These are phyloP conservation scores for Drosophila asahinai DNA, from an alignment of 1,140 invertebrate genomes.

Conservation along the genomic window DNA sequence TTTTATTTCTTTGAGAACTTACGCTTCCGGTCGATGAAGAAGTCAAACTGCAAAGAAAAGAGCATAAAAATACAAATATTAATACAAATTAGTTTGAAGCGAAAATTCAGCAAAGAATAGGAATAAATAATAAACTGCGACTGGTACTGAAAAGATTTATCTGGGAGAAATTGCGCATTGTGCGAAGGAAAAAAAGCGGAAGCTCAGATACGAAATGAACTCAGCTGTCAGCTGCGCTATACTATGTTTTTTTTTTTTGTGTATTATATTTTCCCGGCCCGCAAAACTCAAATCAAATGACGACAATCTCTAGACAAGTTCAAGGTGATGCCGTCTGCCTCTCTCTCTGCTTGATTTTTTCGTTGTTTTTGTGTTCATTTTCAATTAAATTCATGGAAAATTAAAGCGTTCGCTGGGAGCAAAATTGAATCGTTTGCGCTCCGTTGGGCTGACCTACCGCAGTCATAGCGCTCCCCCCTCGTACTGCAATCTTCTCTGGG, in stretches of 20 bases:
- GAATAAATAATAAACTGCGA: constrained; percentile 13
- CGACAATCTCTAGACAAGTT: constrained; percentile 62
- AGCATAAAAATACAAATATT: constrained; percentile 34
- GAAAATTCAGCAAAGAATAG: constrained; percentile 37
- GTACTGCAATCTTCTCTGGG: constrained; percentile 55
- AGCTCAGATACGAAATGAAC: constrained; percentile 48
- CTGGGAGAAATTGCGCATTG: constrained; percentile 71
- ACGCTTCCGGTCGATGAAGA: constrained; percentile 60
- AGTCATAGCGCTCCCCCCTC: constrained; percentile 23
- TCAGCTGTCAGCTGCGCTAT: constrained; percentile 7
- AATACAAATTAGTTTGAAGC: constrained; percentile 49
- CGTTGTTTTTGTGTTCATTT: constrained; percentile 48
- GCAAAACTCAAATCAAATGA: constrained; percentile 40
- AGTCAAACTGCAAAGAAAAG: constrained; percentile 50
- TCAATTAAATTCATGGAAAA: constrained; percentile 72
- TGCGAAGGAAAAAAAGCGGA: constrained; percentile 48
- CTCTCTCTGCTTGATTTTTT: constrained; percentile 6
- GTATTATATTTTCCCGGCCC: constrained; percentile 23
- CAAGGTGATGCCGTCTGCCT: constrained; percentile 57
- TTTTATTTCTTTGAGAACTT: constrained; percentile 43
- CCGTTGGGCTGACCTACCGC: constrained; percentile 69
- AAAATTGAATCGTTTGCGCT: constrained; percentile 75
- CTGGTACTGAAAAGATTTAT: constrained; percentile 55
- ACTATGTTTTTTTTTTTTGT: background rate
- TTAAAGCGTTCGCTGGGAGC: constrained; percentile 55